phyloP scores from a whole-genome alignment of 2,113 vertebrate genomes.

The Thalassarche chlororhynchos region DNA sequence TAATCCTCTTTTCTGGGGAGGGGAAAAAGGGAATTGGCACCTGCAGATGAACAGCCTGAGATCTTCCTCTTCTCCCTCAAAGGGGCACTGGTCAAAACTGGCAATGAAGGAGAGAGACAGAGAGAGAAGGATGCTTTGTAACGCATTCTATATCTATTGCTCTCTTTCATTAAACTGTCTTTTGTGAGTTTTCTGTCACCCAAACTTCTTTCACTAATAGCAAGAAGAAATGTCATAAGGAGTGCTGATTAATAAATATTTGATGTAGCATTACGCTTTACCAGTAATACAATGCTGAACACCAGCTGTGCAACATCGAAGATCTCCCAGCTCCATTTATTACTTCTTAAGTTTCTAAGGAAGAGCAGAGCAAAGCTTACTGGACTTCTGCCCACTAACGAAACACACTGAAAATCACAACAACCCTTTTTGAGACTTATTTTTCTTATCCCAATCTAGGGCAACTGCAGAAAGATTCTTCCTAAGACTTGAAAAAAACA shows the following conservation, averaged over 20 bases:
- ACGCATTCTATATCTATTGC: background rate
- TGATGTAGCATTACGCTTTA: background rate
- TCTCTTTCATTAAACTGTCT: background rate
- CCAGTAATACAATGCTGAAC: background rate
- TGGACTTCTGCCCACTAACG: background rate
- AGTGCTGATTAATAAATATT: slow-evolving; percentile 39
- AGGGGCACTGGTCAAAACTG: background rate
- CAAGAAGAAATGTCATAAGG: background rate
- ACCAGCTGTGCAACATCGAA: slow-evolving; percentile 4
- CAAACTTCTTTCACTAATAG: background rate
- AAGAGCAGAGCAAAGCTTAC: background rate
- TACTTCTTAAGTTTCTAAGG: background rate
- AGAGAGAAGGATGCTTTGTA: background rate
- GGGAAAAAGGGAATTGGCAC: background rate
- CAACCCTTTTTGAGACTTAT: background rate
- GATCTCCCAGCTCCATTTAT: background rate
- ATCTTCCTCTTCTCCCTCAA: background rate
- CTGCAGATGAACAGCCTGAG: background rate
- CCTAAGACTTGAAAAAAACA: background rate
- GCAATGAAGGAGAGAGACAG: background rate
- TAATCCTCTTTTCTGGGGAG: background rate
- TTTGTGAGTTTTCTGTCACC: background rate
- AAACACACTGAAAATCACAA: background rate
- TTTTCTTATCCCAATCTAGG: background rate
- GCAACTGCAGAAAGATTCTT: background rate